Base-by-base conservation (phyloP, 1,140 invertebrate genomes). In the Mercenaria mercenaria region DNA sequence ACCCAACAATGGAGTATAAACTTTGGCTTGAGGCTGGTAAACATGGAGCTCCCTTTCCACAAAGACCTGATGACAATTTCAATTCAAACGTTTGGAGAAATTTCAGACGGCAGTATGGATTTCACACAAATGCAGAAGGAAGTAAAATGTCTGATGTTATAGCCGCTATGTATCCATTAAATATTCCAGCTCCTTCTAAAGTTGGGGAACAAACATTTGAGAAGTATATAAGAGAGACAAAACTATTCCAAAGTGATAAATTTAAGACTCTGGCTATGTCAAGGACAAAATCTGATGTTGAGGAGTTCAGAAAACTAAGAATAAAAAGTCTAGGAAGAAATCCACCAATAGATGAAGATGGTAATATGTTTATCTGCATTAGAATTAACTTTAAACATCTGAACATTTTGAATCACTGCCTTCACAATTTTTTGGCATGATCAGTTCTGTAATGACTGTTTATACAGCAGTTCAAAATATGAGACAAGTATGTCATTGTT, bases 71-170 rank as follows among this genome's bases (percentile, higher is more conserved):
- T 90, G 79, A 92, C 29, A 94, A 92, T 72, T 96, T 95, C 86
- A 96, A 96, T 92, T 94, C 94, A 64, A 96, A 96, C 90, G 92
- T 96, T 0, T 96, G 95, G 95, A 88, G 95, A 87, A 96, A 96
- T 86, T 96, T 96, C 88, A 69, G 94, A 41, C 92, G 92, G 52
- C 87, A 94, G 52, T 95, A 92, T 92, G 94, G 95, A 56, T 93
- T 96, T 82, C 82, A 94, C 59, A 91, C 90, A 32, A 93, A 91
- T 37, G 91, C 93, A 23, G 93, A 95, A 43, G 94, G 93, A 15
- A 80, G 93, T 39, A 95, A 92, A 88, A 94, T 95, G 50, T 92
- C 93, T 67, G 95, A 96, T 64, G 92, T 94, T 4, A 93, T 95
- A 43, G 95, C 95, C 13, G 82, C 95, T 13, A 93, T 95, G 94